Base-by-base conservation (phyloP, 2,797 vertebrate species). In the Coregonus ussuriensis region DNA sequence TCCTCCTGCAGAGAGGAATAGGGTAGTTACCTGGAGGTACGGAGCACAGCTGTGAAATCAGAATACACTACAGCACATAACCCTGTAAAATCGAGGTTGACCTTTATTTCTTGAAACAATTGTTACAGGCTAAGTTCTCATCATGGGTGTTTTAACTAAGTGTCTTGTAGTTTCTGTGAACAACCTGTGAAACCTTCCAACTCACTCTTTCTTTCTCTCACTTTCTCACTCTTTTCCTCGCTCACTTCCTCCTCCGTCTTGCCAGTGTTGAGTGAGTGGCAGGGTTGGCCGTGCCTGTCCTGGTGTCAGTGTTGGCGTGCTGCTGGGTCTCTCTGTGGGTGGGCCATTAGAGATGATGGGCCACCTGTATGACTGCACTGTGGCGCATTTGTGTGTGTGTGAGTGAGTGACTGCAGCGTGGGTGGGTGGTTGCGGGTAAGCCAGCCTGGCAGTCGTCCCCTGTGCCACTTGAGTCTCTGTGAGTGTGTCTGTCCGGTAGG, bases 271-370 rank as follows among this genome's bases (percentile, higher is more conserved):
- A 82, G 72, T 72, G 78, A 66, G 75, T 83, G 59, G 21, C 31
- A 76, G 80, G 35, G 74, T 47, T 35, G 77, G 51, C 56, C 80
- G 51, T 77, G 85, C 81, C 78, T 86, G 85, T 71, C 41, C 62
- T 53, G 80, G 59, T 74, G 85, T 80, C 52, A 71, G 51, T 74
- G 74, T 29, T 53, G n/a, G 76, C 65, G 53, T 65, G 72, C 78
- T 74, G 78, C 77, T 71, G 77, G 74, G 77, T 65, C 83, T 81
- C 75, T 73, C 76, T 74, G 77, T 91, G 83, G 86, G 87, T 72
- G 84, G 84, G 63, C 82, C 78, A 84, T 89, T 88, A 90, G 85
- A 82, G 75, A 83, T 85, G 67, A 84, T 85, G 67, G 77, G 71
- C 88, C 83, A 89, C 85, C 86, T 90, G 88, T 87, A 79, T 13